Evolutionary conservation across 2,113 vertebrate species (phyloP), one percentile per base, ranked within the genome.

Genomic region (Paralichthys olivaceus): DNA sequence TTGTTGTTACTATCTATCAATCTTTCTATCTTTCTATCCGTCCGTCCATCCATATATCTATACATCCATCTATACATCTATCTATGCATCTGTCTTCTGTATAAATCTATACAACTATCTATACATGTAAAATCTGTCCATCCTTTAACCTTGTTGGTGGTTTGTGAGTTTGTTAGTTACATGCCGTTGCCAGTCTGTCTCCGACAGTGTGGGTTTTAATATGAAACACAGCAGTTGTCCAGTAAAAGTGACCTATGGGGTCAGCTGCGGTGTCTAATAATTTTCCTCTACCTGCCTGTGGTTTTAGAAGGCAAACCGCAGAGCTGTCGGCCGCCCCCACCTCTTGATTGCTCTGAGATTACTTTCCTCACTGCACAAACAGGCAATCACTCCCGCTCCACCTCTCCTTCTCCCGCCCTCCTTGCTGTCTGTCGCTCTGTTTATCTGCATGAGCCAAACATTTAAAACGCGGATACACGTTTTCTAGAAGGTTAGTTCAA

Each of bases 161-260:
- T 69, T 75, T 62, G 69, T 77, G 56, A 47, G 59, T 84, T 49
- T 74, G 69, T 85, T 71, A 65, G 75, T 84, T 69, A 45, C 67
- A 56, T 65, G 60, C 63, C 13, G 15, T 37, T 58, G 72, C 62
- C 58, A 6, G 65, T 67, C 75, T 29, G 66, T 80, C 78, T 88
- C 69, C 13, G 28, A 55, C 80, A 53, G 82, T 65, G 69, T 69
- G 69, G 69, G 76, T 79, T 79, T 88, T 89, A 86, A 89, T 87
- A 79, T 28, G 56, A 72, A 90, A 82, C 80, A 63, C 88, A 75
- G 86, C 72, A 57, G 86, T 77, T 87, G 87, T 87, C 89, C 83
- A 88, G 87, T 92, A 89, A 90, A 87, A 90, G 80, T 90, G 91
- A 93, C 93, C 91, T 90, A 75, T 88, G 81, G 84, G 89, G 89